phyloP scores from a whole-genome alignment of 2,113 vertebrate species.

The Hyperopisus bebe region DNA sequence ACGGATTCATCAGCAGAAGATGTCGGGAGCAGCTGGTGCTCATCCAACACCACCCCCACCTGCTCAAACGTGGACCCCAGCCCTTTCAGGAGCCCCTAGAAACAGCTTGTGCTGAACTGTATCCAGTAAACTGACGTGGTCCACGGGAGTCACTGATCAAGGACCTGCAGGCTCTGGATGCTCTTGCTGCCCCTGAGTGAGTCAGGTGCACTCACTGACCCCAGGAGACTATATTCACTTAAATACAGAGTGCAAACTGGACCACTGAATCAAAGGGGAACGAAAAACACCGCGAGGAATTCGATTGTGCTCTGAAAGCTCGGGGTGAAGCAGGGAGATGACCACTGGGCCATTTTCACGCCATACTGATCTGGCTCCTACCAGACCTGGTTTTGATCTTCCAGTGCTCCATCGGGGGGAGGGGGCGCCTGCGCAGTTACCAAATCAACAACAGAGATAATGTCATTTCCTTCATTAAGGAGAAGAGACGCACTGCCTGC shows the following conservation, averaged over 20 bases:
- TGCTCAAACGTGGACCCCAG: not conserved
- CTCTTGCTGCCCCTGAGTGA: not conserved
- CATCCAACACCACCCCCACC: not conserved
- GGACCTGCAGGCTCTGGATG: not conserved
- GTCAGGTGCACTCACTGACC: not conserved
- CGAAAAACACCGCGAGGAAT: not conserved
- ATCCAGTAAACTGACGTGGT: not conserved
- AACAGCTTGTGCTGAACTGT: not conserved
- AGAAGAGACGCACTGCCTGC: not conserved
- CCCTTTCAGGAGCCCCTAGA: not conserved
- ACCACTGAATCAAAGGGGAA: not conserved
- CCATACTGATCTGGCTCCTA: not conserved
- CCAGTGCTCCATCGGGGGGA: not conserved
- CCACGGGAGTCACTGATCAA: not conserved
- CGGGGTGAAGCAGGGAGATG: not conserved
- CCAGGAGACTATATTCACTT: not conserved
- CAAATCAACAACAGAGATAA: conserved; percentile 1
- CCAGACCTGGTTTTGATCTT: not conserved
- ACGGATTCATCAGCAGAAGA: not conserved
- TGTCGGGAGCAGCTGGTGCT: not conserved
- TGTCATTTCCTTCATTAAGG: not conserved
- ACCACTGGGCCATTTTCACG: not conserved
- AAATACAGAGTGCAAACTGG: not conserved
- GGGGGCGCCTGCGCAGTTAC: not conserved
- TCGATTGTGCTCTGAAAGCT: not conserved